Base-by-base conservation (phyloP, 30 jellyfish, hydroid and myxozoan genomes). In the Hydractinia echinata region DNA sequence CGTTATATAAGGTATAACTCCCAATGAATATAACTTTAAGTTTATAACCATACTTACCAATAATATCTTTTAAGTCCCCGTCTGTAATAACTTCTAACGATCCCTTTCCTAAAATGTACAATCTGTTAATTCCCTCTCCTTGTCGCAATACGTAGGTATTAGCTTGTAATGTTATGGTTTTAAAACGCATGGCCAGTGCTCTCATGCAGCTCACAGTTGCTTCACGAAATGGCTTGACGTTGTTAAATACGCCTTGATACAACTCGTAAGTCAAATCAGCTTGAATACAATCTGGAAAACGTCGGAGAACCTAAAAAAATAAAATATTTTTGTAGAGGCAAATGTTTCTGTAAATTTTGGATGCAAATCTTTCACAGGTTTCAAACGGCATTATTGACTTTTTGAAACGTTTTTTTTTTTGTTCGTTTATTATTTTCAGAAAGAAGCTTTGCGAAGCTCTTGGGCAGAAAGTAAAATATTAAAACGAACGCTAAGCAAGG, bases 121-220 rank as follows among this genome's bases (percentile, higher is more conserved):
- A 67, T n/a, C 73, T 67, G 10, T 90, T 84, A 10, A 90, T 88
- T 74, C 85, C 95, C 21, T 90, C 97, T 4, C 97, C 97, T 79
- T 90, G 97, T 52, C 88, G 82, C 62, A 90, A 54, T 5, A 81
- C 91, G 76, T 54, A 83, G 76, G 85, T 92, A 20, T 94, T 94
- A 19, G 76, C 88, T 72, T 90, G 97, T 70, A 90, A 66, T 52
- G 76, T 93, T 56, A 85, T 55, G 15, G 97, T 90, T 64, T 76
- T 82, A 71, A 90, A 90, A 56, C 77, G 81, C 77, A 87, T 90
- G 16, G 96, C 97, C 93, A 90, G 72, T 8, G 97, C 80, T 58
- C 97, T 84, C 97, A 90, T 90, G 67, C 97, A 90, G 89, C 97
- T 85, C 61, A 90, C 90, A 11, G 97, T 84, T 1, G 97, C 97